Evolutionary conservation across 2,888 invertebrate species (phyloP), one percentile per base, ranked within the genome.

Genomic region (Papilio gigon): DNA sequence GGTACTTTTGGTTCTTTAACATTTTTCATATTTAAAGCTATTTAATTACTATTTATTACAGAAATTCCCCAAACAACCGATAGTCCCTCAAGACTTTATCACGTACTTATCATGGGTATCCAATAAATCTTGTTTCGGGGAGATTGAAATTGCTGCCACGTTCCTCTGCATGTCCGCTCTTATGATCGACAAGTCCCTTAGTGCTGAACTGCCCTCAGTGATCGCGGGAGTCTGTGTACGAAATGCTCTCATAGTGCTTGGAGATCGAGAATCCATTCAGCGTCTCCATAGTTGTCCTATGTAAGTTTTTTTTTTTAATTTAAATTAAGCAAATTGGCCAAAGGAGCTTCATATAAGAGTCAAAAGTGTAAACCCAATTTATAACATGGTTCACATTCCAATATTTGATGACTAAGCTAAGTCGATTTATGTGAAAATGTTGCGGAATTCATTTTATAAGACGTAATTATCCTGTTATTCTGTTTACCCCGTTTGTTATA

Each of bases 81-180:
- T 89, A 0, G 74, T 88, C 0, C 80, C 87, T 0, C 85, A 90
- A 67, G 90, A 91, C 25, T 90, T 76, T 70, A 86, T 90, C 63
- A 75, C 80, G 0, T 90, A 88, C 70, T 67, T 89, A 0, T 77
- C 86, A 0, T 89, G 86, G 88, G 84, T 80, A 76, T 87, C 86
- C 53, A 83, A 86, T 70, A 71, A 69, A 0, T 50, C 70, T 0
- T 70, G 78, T 0, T 78, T 80, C 1, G 83, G 78, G 0, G 86
- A 87, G 64, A 83, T 88, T 4, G 85, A 88, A 66, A 73, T 79
- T 20, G 87, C 86, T 0, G 86, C 90, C 4, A 86, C 87, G 0
- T 89, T 90, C 71, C 71, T 90, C 0, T 84, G 82, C 72, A 79
- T 87, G 81, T 78, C 84, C 0, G 86, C 85, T 0, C 20, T 86